phyloP scores from a whole-genome alignment of 23 tunicate species.

The Aplidium turbinatum region DNA sequence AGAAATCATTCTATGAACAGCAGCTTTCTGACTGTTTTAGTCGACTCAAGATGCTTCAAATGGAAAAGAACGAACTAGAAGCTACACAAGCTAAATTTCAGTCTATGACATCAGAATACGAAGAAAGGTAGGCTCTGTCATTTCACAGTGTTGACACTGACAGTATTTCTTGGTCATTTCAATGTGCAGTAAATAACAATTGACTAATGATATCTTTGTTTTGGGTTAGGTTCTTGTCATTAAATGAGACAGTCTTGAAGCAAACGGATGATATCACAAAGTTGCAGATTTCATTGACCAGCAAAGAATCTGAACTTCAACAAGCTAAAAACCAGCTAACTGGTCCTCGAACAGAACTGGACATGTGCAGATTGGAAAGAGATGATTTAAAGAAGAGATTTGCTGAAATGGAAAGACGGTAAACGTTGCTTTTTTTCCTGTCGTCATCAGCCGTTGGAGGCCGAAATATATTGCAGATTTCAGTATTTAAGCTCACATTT shows the following conservation, averaged over 20 bases:
- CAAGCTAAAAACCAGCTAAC: conserved; percentile 77
- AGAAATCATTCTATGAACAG: conserved; percentile 49
- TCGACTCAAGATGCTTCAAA: conserved; percentile 34
- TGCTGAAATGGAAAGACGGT: conserved; percentile 83
- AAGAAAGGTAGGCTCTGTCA: conserved; percentile 74
- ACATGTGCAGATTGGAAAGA: conserved; percentile 58
- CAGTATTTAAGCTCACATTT: no score
- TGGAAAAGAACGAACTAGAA: conserved; percentile 69
- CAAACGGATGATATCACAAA: conserved; percentile 52
- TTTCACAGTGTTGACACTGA: no score
- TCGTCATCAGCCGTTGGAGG: no score
- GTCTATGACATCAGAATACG: conserved; percentile 59
- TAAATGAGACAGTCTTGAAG: conserved; percentile 62
- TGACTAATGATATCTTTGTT: no score
- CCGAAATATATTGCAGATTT: no score
- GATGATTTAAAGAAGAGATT: conserved; percentile 73
- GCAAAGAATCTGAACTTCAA: conserved; percentile 78
- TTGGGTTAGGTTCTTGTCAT: conserved; percentile 55
- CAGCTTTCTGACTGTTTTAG: conserved; percentile 48
- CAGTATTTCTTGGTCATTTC: no score
- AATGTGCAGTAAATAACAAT: no score
- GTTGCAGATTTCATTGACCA: conserved; percentile 58
- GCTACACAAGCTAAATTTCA: conserved; percentile 57
- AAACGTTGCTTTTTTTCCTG: not conserved
- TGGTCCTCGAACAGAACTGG: conserved; percentile 72